A percentile compares a stretch with the other conserved stretches of the same genome.
phyloP scores from a whole-genome alignment of 2,797 vertebrate species.

The Anguilla anguilla region DNA sequence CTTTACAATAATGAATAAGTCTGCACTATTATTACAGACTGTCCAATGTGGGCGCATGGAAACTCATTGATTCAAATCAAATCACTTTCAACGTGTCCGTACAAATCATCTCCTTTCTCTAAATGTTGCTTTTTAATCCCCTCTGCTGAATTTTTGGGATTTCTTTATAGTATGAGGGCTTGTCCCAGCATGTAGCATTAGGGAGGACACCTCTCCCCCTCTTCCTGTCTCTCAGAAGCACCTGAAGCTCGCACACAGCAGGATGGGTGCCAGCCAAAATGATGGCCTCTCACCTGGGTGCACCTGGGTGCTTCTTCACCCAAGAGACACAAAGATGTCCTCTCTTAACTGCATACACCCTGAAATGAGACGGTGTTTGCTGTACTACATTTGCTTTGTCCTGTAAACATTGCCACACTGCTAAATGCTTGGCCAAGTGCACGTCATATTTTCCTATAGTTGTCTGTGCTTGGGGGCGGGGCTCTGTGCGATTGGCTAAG shows the following conservation, averaged over 20 bases:
- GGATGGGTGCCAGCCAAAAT: conserved; percentile 2
- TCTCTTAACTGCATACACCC: neutral
- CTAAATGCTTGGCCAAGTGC: too few relatives aligned
- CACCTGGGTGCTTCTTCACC: conserved; percentile 12
- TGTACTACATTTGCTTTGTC: neutral
- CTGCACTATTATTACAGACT: neutral
- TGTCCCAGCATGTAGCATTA: conserved; percentile 59
- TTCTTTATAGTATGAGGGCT: conserved; percentile 57
- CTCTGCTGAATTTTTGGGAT: conserved; percentile 65
- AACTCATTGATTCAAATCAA: conserved; percentile 37
- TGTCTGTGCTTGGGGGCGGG: too few relatives aligned
- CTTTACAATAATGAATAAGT: neutral
- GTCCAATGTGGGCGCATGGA: conserved; percentile 23
- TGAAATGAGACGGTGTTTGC: neutral
- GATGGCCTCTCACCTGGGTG: neutral
- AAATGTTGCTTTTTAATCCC: conserved; percentile 59
- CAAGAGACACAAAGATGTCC: neutral
- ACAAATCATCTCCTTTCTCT: conserved; percentile 54
- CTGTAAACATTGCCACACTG: neutral
- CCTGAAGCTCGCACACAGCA: conserved; percentile 33
- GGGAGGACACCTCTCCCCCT: conserved; percentile 37
- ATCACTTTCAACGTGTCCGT: conserved; percentile 58
- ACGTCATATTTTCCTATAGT: too few relatives aligned
- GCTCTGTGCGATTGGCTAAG: too few relatives aligned
- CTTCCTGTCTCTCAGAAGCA: conserved; percentile 15